These are phyloP conservation scores for Fragum fragum DNA, from an alignment of 2,888 invertebrate genomes.

Conservation along the genomic window DNA sequence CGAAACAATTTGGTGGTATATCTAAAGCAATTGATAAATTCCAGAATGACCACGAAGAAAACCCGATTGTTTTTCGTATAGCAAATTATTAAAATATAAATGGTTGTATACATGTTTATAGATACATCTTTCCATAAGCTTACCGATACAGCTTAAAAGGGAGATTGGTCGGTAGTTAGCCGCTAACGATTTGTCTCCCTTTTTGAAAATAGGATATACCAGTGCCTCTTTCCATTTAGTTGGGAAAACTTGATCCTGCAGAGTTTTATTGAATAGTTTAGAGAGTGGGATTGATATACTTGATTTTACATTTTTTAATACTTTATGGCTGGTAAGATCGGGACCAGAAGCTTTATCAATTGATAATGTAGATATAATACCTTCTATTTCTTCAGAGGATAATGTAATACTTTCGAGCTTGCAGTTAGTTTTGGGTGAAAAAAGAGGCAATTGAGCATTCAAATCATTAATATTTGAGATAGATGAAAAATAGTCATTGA, in stretches of 20 bases:
- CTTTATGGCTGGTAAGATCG: conserved; percentile 17
- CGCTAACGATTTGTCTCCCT: not conserved
- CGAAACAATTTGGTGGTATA: conserved; percentile 25
- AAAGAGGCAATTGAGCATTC: not conserved
- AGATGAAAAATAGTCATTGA: conserved; percentile 16
- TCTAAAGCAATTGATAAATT: conserved; percentile 27
- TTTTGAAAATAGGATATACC: conserved; percentile 30
- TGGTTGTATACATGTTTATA: conserved; percentile 28
- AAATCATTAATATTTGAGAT: conserved; percentile 7
- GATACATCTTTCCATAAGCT: conserved; percentile 22
- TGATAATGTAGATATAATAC: conserved; percentile 1
- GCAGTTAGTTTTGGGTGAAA: not conserved
- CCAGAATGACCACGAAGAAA: conserved; percentile 24
- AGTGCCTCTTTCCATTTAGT: conserved; percentile 20
- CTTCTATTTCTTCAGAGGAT: not conserved
- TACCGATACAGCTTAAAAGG: conserved; percentile 17
- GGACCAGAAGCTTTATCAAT: conserved; percentile 24
- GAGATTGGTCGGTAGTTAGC: conserved; percentile 25
- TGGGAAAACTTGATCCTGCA: conserved; percentile 4
- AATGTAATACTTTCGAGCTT: not conserved
- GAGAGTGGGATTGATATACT: not conserved
- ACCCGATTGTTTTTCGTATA: conserved; percentile 31
- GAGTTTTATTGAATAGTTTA: conserved; percentile 25
- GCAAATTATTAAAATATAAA: not conserved
- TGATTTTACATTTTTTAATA: not conserved